These are phyloP conservation scores for Drosophila teissieri DNA, from an alignment of 1,140 invertebrate species.

Conservation along the genomic window DNA sequence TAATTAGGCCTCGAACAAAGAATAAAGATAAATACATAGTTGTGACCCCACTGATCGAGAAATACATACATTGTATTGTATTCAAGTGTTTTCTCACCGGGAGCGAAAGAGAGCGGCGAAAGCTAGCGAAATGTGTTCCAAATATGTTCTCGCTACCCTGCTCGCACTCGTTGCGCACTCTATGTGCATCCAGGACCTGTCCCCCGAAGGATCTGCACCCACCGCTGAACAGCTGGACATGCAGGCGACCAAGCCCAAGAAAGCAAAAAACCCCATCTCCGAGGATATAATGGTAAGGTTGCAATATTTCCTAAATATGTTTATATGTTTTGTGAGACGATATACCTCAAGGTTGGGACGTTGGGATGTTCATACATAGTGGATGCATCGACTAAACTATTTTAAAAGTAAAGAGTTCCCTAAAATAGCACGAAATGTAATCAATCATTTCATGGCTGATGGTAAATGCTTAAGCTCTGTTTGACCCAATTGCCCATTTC, in stretches of 20 bases:
- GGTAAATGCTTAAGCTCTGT: slow-evolving; percentile 12
- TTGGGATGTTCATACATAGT: no score
- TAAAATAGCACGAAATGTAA: slow-evolving; percentile 7
- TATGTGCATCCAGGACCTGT: slow-evolving; percentile 20
- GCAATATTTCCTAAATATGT: not conserved
- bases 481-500: slow-evolving; percentile 24
- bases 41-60: slow-evolving; percentile 18
- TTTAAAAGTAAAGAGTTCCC: not conserved
- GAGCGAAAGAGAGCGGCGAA: slow-evolving; percentile 3
- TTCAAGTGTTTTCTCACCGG: slow-evolving; percentile 9
- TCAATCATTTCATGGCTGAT: slow-evolving; percentile 12
- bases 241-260: slow-evolving; percentile 9
- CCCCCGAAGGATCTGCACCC: slow-evolving; percentile 5
- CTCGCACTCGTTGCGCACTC: not conserved
- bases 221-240: slow-evolving; percentile 17
- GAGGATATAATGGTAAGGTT: slow-evolving; percentile 63
- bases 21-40: slow-evolving; percentile 21
- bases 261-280: slow-evolving; percentile 31
- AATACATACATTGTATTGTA: slow-evolving; percentile 6
- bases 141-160: slow-evolving; percentile 42
- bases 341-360: no score
- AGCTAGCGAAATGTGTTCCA: slow-evolving; percentile 59
- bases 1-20: slow-evolving; percentile 30
- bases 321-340: no score
- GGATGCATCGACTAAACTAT: no score